These are phyloP conservation scores for Horisme vitalbata DNA, from an alignment of 2,888 invertebrate species.

Conservation along the genomic window DNA sequence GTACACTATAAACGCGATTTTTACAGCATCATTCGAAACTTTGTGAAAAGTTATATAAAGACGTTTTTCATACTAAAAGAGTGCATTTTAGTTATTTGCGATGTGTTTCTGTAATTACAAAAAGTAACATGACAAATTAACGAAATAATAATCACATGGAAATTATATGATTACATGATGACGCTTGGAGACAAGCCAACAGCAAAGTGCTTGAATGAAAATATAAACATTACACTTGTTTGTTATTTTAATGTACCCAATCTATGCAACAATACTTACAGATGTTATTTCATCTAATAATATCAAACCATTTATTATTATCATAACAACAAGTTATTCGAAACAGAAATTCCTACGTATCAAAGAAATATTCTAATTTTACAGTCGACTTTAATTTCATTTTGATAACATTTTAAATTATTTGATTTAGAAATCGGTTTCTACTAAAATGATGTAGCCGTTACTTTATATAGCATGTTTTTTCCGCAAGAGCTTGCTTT, in stretches of 20 bases:
- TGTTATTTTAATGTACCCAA: slow-evolving; percentile 5
- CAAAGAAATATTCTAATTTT: not conserved
- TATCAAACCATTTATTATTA: not conserved
- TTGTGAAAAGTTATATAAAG: no score
- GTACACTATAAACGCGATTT: no score
- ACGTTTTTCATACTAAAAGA: no score
- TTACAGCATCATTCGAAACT: no score
- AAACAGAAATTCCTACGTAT: no score
- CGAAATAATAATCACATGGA: slow-evolving; percentile 14
- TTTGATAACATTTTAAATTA: not conserved
- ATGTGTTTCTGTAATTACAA: no score
- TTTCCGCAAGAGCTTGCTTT: no score
- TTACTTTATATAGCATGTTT: no score
- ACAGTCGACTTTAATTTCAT: not conserved
- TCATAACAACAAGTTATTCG: no score
- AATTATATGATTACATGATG: slow-evolving; percentile 11
- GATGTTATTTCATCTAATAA: slow-evolving; percentile 1
- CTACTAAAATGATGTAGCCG: no score
- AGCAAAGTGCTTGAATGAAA: slow-evolving; percentile 16
- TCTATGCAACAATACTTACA: slow-evolving; percentile 8
- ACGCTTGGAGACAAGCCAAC: slow-evolving; percentile 15
- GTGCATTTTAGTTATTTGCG: no score
- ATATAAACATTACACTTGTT: slow-evolving; percentile 10
- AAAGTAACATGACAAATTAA: slow-evolving; percentile 14
- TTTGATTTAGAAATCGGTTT: no score